A percentile compares a stretch with the other conserved stretches of the same genome.
These are phyloP conservation scores for Oeneis ivallda DNA, from an alignment of 2,888 invertebrate genomes.

Conservation along the genomic window DNA sequence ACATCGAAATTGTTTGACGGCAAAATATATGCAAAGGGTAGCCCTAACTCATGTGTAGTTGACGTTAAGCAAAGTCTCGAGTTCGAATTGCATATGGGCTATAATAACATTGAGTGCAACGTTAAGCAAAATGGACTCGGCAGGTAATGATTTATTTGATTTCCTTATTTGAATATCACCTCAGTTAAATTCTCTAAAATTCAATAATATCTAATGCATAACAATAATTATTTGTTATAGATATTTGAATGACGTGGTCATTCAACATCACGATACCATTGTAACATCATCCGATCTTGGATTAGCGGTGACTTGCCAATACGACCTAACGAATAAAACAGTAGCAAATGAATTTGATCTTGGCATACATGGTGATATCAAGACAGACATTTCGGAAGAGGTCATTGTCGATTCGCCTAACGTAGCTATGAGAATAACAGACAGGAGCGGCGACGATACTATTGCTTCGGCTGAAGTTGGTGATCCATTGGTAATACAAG, in stretches of 20 bases:
- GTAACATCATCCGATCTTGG: slow-evolving; percentile 97
- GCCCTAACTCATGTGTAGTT: slow-evolving; percentile 94
- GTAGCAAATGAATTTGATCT: slow-evolving; percentile 95
- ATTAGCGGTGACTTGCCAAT: slow-evolving; percentile 95
- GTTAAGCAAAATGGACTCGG: slow-evolving; percentile 94
- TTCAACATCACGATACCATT: slow-evolving; percentile 97
- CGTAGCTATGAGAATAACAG: slow-evolving; percentile 96
- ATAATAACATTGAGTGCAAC: slow-evolving; percentile 95
- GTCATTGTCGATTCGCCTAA: slow-evolving; percentile 97
- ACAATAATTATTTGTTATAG: slow-evolving; percentile 50
- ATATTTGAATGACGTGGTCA: slow-evolving; percentile 95
- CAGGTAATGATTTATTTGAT: slow-evolving; percentile 66
- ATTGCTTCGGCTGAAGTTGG: slow-evolving; percentile 95
- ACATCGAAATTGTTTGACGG: slow-evolving; percentile 96
- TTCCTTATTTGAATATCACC: not conserved
- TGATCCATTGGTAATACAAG: slow-evolving; percentile 86
- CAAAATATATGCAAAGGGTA: slow-evolving; percentile 96
- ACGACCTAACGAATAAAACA: slow-evolving; percentile 96
- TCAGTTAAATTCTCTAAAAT: not conserved
- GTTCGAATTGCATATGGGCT: slow-evolving; percentile 95
- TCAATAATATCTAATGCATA: not conserved
- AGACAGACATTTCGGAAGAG: slow-evolving; percentile 92
- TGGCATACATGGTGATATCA: slow-evolving; percentile 93
- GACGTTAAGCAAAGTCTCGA: slow-evolving; percentile 94
- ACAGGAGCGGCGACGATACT: slow-evolving; percentile 90